These are phyloP conservation scores for Noctua comes DNA, from an alignment of 2,888 invertebrate species.

Conservation along the genomic window DNA sequence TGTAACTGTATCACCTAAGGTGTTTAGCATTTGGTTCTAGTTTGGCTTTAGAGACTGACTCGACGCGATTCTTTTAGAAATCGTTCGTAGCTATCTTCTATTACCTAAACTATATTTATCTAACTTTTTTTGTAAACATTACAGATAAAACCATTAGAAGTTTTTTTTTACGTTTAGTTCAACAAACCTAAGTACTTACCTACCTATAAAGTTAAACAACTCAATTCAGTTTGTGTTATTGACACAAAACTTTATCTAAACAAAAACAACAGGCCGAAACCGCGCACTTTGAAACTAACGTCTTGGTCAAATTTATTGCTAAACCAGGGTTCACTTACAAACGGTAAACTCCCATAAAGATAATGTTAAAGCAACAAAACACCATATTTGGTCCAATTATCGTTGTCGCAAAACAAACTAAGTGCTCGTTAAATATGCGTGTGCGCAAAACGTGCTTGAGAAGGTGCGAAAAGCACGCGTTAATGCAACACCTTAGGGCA, in stretches of 20 bases:
- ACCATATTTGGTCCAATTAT: slow-evolving; percentile 61
- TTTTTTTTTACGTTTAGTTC: slow-evolving; percentile 9
- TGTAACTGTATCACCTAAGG: slow-evolving; percentile 29
- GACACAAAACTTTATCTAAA: slow-evolving; percentile 55
- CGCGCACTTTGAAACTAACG: slow-evolving; percentile 5
- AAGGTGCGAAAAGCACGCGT: slow-evolving; percentile 79
- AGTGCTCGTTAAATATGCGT: slow-evolving; percentile 58
- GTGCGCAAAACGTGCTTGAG: slow-evolving; percentile 63
- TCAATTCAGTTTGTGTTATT: slow-evolving; percentile 2
- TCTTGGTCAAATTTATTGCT: slow-evolving; percentile 16
- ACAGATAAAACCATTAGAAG: not conserved
- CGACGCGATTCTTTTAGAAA: slow-evolving; percentile 12
- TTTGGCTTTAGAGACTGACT: not conserved
- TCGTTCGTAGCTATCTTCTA: not conserved
- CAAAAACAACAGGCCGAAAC: slow-evolving; percentile 42
- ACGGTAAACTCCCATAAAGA: slow-evolving; percentile 16
- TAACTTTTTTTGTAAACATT: slow-evolving; percentile 17
- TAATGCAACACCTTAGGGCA: slow-evolving; percentile 75
- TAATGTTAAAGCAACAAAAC: slow-evolving; percentile 41
- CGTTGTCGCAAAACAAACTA: slow-evolving; percentile 55
- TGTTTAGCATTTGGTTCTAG: slow-evolving; percentile 19
- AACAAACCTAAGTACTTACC: not conserved
- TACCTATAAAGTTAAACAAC: not conserved
- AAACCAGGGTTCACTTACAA: slow-evolving; percentile 18
- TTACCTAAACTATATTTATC: not conserved